Conservation (phyloP, 1,140 invertebrate species). For the Chlorops oryzae region DNA sequence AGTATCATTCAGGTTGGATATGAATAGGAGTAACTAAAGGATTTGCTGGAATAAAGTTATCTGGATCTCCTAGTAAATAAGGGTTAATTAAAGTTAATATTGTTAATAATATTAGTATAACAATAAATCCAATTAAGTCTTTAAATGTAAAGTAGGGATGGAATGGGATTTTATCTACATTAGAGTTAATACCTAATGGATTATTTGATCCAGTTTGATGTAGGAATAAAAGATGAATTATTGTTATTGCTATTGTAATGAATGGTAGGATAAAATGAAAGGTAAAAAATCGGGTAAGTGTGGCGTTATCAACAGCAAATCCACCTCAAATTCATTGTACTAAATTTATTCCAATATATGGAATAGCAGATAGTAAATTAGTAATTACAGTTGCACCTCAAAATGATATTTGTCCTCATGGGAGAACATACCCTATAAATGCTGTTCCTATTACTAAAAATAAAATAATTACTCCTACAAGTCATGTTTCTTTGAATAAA, state of each 20-base stretch:
- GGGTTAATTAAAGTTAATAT: constrained; percentile 51
- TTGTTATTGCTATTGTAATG: constrained; percentile 54
- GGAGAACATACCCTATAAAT: constrained; percentile 64
- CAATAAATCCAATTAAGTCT: constrained; percentile 55
- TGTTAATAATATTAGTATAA: constrained; percentile 50
- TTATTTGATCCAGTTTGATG: constrained; percentile 59
- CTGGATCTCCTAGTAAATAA: constrained; percentile 58
- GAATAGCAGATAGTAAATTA: constrained; percentile 60
- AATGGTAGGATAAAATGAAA: constrained; percentile 66
- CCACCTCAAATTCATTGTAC: constrained; percentile 64
- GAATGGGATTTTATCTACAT: constrained; percentile 58
- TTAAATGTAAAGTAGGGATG: constrained; percentile 57
- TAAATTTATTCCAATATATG: constrained; percentile 55
- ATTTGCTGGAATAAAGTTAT: constrained; percentile 65
- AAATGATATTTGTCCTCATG: constrained; percentile 67
- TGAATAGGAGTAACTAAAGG: constrained; percentile 62
- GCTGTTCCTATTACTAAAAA: constrained; percentile 58
- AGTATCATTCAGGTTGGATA: constrained; percentile 73
- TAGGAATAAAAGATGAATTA: constrained; percentile 58
- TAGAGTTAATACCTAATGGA: constrained; percentile 54
- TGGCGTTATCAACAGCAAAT: constrained; percentile 62
- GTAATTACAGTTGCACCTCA: constrained; percentile 69
- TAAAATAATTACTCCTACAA: constrained; percentile 54
- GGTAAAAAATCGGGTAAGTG: constrained; percentile 64
- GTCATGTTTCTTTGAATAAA: constrained; percentile 53